Evolutionary conservation across 1,140 invertebrate genomes (phyloP).

Genomic region (Trichonephila inaurata): DNA sequence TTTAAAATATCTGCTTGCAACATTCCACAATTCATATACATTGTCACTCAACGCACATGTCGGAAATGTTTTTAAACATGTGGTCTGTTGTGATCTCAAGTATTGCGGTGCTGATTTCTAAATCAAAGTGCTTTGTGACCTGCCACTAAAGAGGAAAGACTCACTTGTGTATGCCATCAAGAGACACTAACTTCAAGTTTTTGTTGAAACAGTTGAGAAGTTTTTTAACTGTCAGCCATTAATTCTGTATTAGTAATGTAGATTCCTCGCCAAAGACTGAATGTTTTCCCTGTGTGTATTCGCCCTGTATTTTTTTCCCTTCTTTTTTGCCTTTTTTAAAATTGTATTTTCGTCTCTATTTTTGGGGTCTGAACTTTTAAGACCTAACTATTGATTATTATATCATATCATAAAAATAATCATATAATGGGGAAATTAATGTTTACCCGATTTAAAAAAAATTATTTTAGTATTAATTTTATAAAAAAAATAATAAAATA

Average conservation of each 20-base stretch:
- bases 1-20: slow-evolving; percentile 48
- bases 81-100: slow-evolving; percentile 68
- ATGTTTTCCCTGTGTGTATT: not conserved
- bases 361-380: slow-evolving; percentile 1
- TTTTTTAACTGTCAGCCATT: not conserved
- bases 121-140: slow-evolving; percentile 75
- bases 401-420: slow-evolving; percentile 20
- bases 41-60: slow-evolving; percentile 73
- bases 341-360: not conserved
- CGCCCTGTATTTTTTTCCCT: not conserved
- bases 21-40: slow-evolving; percentile 74
- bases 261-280: slow-evolving; percentile 60
- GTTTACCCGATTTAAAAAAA: not conserved
- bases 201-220: slow-evolving; percentile 8
- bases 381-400: slow-evolving; percentile 4
- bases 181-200: slow-evolving; percentile 59
- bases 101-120: slow-evolving; percentile 54
- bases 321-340: not conserved
- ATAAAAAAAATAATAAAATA: not conserved
- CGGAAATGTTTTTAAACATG: slow-evolving; percentile 61
- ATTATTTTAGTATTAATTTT: slow-evolving; percentile 30
- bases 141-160: slow-evolving; percentile 49
- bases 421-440: not conserved
- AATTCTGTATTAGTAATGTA: slow-evolving; percentile 22
- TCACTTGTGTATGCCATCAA: slow-evolving; percentile 64